A percentile compares a stretch with the other conserved stretches of the same genome.
phyloP scores from a whole-genome alignment of 2,113 vertebrate species.

The Sander vitreus region DNA sequence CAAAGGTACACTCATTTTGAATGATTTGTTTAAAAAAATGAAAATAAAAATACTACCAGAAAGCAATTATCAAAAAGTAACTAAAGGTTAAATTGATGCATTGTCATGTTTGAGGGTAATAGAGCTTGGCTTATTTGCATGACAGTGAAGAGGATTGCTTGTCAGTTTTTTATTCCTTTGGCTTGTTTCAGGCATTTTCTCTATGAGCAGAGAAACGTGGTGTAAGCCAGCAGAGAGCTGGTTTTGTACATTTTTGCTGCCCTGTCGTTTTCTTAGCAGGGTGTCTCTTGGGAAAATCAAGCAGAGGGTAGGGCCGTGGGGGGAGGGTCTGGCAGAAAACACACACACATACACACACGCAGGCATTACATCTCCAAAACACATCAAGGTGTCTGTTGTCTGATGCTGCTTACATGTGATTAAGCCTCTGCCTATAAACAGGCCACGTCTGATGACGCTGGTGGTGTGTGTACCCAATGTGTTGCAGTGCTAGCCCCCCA shows the following conservation, averaged over 20 bases:
- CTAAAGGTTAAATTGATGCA: background rate
- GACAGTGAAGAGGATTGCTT: constrained; percentile 22
- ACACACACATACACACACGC: constrained; percentile 42
- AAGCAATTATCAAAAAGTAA: background rate
- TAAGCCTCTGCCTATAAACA: constrained; percentile 73
- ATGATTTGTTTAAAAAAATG: background rate
- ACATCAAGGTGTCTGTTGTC: constrained; percentile 64
- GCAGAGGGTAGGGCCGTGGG: constrained; percentile 67
- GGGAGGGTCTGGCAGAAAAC: constrained; percentile 66
- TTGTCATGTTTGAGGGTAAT: constrained; percentile 10
- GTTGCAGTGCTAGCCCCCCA: constrained; percentile 18
- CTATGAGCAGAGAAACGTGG: constrained; percentile 61
- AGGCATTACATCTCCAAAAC: constrained; percentile 72
- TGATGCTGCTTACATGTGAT: constrained; percentile 77
- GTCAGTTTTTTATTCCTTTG: constrained; percentile 32
- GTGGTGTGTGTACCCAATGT: constrained; percentile 42
- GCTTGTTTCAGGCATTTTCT: constrained; percentile 39
- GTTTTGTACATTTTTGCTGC: constrained; percentile 83
- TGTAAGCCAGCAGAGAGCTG: constrained; percentile 65
- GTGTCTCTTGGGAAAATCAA: constrained; percentile 82
- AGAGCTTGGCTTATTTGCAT: constrained; percentile 11
- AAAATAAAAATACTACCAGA: background rate
- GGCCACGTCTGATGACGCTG: constrained; percentile 66
- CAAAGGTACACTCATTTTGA: background rate
- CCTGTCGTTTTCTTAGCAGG: constrained; percentile 83